Evolutionary conservation across 2,797 vertebrate species (phyloP), one percentile per base, ranked within the genome.

Genomic region (Cryptoprocta ferox): DNA sequence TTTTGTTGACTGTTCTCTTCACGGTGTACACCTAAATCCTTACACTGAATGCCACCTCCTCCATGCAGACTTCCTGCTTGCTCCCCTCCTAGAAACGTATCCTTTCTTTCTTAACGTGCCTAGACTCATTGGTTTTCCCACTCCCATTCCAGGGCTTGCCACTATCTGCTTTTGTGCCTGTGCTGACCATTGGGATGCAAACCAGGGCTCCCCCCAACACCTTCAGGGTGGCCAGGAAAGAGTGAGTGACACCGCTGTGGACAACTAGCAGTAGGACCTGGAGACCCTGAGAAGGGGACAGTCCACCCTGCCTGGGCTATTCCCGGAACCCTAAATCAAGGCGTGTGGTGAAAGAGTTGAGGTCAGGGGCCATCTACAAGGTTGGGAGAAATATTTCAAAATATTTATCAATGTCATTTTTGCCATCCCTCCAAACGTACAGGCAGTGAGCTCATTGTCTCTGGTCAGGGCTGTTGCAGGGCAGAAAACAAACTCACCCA

Each of bases 401-500:
- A 10, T n/a, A 15, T 6, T 87, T 78, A 15, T 53, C 39, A 45
- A 4, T 50, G 30, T 84, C 75, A 75, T 61, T 37, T 37, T 89
- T 93, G 66, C 75, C 7, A 11, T 79, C 59, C 37, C 28, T 56
- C 37, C 48, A 32, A 14, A 53, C 19, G 26, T n/a, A 42, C 5
- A 75, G 26, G 39, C 24, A 21, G 48, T 78, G 13, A 11, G 85
- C 21, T 91, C 45, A 6, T 12, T 71, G 53, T 50, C 79, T 75
- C 66, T 70, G 73, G 30, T 18, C 50, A 59, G 35, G 39, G 26
- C 53, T 88, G 9, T 37, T 35, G n/a, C 28, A n/a, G 28, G 8
- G 37, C 48, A 87, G 81, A 50, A 86, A 86, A 88, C 32, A 66
- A 39, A 76, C 30, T 81, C n/a, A 18, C 42, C 61, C 53, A 71